Conservation (phyloP, 2,888 invertebrate species). For the Lasioglossum figueresi region DNA sequence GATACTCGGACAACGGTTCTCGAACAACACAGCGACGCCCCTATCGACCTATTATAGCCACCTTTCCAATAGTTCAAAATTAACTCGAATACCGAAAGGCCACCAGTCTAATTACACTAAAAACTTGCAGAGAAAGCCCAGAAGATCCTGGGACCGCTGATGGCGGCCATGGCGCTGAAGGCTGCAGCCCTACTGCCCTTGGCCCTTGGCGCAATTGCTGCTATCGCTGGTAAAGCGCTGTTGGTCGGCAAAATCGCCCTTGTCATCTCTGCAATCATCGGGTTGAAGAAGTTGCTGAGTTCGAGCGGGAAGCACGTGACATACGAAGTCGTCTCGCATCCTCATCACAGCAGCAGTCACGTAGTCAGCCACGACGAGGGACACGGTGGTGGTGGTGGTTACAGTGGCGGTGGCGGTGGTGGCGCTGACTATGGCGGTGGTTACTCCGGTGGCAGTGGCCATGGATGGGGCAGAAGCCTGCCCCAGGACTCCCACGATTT, state of each 20-base stretch:
- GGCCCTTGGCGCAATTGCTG: slow-evolving; percentile 91
- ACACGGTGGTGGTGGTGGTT: slow-evolving; percentile 86
- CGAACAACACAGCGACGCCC: background rate
- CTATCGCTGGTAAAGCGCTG: slow-evolving; percentile 94
- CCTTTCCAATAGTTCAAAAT: background rate
- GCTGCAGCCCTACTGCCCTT: slow-evolving; percentile 92
- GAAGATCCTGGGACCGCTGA: slow-evolving; percentile 91
- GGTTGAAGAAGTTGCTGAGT: slow-evolving; percentile 92
- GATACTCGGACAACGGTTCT: background rate
- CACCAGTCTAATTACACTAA: background rate
- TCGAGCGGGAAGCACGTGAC: slow-evolving; percentile 93
- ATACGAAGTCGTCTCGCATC: slow-evolving; percentile 94
- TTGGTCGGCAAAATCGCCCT: slow-evolving; percentile 93
- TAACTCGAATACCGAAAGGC: background rate
- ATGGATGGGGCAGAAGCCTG: slow-evolving; percentile 90
- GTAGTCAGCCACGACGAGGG: slow-evolving; percentile 89
- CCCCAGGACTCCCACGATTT: slow-evolving; percentile 88
- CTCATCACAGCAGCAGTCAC: slow-evolving; percentile 90
- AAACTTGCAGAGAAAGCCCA: slow-evolving; percentile 87
- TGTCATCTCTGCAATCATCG: slow-evolving; percentile 92
- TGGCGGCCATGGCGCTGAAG: slow-evolving; percentile 91
- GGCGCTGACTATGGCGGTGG: slow-evolving; percentile 82
- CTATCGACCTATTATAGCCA: background rate
- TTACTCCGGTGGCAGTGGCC: slow-evolving; percentile 86
- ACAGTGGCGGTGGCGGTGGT: slow-evolving; percentile 84